Conservation (phyloP, 2,113 vertebrate species). For the Siniperca chuatsi region DNA sequence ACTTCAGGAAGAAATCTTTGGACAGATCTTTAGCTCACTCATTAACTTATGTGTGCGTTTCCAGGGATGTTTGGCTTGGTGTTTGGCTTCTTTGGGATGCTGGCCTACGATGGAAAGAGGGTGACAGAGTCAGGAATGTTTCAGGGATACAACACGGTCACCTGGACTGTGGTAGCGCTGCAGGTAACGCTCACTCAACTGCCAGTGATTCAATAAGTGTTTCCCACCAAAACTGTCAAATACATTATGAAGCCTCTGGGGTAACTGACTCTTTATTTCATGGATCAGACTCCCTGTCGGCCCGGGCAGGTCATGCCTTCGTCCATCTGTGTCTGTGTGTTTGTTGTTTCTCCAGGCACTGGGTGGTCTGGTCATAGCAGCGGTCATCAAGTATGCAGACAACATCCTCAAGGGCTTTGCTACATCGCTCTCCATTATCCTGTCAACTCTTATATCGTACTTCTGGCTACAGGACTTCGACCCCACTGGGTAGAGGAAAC, state of each 20-base stretch:
- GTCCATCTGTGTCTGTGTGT: slow-evolving; percentile 73
- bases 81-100: slow-evolving; percentile 94
- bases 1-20: neutral
- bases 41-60: slow-evolving; percentile 23
- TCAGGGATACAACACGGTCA: slow-evolving; percentile 95
- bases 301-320: slow-evolving; percentile 54
- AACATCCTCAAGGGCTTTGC: slow-evolving; percentile 99
- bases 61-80: slow-evolving; percentile 94
- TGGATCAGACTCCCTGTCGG: slow-evolving; percentile 36
- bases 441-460: slow-evolving; percentile 97
- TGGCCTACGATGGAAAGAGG: slow-evolving; percentile 92
- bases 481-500: slow-evolving; percentile 88
- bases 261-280: slow-evolving; percentile 12
- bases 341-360: slow-evolving; percentile 89
- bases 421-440: slow-evolving; percentile 97
- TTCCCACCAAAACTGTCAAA: neutral
- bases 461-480: slow-evolving; percentile 97
- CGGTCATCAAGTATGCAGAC: slow-evolving; percentile 99
- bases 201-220: neutral
- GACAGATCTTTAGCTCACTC: neutral
- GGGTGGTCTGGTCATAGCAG: slow-evolving; percentile 96
- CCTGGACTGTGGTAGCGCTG: slow-evolving; percentile 94
- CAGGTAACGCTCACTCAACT: slow-evolving; percentile 85
- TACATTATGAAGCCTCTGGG: neutral
- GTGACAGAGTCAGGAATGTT: slow-evolving; percentile 94